phyloP scores from a whole-genome alignment of 2,113 vertebrate genomes.

The Sceloporus tristichus region DNA sequence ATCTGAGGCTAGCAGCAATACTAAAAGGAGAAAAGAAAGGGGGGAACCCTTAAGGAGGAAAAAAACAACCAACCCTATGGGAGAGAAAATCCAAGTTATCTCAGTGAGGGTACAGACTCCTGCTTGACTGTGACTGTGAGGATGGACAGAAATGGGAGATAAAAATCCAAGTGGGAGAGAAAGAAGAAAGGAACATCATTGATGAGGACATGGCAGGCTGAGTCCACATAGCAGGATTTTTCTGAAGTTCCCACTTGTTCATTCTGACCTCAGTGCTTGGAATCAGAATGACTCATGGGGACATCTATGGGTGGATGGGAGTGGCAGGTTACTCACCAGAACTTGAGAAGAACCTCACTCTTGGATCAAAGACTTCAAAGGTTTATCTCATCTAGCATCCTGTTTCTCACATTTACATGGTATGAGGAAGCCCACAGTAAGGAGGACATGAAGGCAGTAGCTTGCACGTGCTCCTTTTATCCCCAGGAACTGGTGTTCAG shows the following conservation, averaged over 20 bases:
- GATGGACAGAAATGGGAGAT: neutral
- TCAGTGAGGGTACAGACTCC: neutral
- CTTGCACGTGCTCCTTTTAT: neutral
- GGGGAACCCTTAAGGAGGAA: neutral
- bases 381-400: neutral
- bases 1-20: neutral
- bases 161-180: neutral
- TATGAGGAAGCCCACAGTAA: neutral
- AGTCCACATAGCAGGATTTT: neutral
- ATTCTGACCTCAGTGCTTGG: neutral
- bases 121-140: neutral
- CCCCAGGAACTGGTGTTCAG: neutral
- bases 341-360: neutral
- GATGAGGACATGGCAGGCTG: neutral
- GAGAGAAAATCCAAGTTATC: neutral
- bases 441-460: neutral
- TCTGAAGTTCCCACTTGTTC: neutral
- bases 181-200: neutral
- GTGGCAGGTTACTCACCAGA: neutral
- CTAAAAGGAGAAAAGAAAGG: neutral
- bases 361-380: neutral
- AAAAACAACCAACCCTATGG: no score
- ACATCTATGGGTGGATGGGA: neutral
- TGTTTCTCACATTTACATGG: neutral
- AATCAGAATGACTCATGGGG: neutral